phyloP scores from a whole-genome alignment of 2,888 invertebrate species.

The Pachycephus smyrnensis region DNA sequence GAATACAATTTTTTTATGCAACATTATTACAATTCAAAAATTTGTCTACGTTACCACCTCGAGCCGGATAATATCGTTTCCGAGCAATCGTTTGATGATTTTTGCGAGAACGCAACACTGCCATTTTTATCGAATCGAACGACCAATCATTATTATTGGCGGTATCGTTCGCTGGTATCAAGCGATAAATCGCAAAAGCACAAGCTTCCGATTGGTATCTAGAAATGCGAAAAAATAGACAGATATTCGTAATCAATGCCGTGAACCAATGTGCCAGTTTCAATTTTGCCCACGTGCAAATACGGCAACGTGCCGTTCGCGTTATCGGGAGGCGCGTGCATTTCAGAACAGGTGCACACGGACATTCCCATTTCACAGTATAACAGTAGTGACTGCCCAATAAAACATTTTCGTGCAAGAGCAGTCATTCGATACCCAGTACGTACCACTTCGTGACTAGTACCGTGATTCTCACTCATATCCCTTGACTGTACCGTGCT shows the following conservation, averaged over 20 bases:
- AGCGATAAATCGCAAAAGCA: neutral
- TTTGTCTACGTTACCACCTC: too few species aligned
- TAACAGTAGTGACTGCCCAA: slow-evolving; percentile 7
- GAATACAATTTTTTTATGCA: too few species aligned
- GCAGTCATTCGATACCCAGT: slow-evolving; percentile 27
- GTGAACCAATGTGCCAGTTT: neutral
- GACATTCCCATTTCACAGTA: neutral
- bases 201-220: neutral
- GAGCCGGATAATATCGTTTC: too few species aligned
- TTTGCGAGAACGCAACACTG: too few species aligned
- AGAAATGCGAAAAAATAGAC: neutral
- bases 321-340: neutral
- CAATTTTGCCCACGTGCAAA: neutral
- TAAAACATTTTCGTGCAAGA: slow-evolving; percentile 38
- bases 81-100: too few species aligned
- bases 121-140: too few species aligned
- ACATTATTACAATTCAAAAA: too few species aligned
- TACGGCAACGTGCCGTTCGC: neutral
- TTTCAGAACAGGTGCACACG: neutral
- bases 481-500: neutral
- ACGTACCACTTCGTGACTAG: slow-evolving; percentile 46
- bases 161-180: neutral
- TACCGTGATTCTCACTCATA: slow-evolving; percentile 27
- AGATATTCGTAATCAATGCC: neutral
- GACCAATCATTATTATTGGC: neutral